Evolutionary conservation across 2,888 invertebrate genomes (phyloP).

Genomic region (Thelaira solivaga): DNA sequence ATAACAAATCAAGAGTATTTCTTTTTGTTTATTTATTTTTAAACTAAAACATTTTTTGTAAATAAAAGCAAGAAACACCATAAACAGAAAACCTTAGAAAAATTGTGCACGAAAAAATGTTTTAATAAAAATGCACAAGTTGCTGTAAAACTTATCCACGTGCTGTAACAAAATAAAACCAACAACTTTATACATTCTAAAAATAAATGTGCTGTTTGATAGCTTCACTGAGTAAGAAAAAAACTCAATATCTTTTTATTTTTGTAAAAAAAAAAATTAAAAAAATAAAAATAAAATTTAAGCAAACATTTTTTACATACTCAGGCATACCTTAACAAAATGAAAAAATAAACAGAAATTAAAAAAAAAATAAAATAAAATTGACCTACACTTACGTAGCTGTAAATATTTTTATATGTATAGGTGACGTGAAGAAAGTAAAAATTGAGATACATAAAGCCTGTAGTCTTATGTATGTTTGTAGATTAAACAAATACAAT

Average conservation of each 20-base stretch:
- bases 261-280: not conserved
- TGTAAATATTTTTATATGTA: not conserved
- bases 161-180: not conserved
- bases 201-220: conserved; percentile 15
- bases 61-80: too few species aligned
- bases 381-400: not conserved
- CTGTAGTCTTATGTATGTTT: too few species aligned
- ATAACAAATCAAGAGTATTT: too few species aligned
- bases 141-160: not conserved
- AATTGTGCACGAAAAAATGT: not conserved
- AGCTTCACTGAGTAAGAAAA: conserved; percentile 10
- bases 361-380: not conserved
- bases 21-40: too few species aligned
- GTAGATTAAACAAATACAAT: not conserved
- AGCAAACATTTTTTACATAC: not conserved
- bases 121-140: not conserved
- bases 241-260: not conserved
- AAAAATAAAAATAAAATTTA: not conserved
- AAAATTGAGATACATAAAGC: not conserved
- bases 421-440: not conserved
- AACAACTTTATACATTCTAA: not conserved
- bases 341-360: too few species aligned
- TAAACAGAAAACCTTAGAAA: not conserved
- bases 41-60: too few species aligned
- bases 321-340: too few species aligned